Evolutionary conservation across 2,888 invertebrate species (phyloP).

Genomic region (Agriopis leucophaearia): DNA sequence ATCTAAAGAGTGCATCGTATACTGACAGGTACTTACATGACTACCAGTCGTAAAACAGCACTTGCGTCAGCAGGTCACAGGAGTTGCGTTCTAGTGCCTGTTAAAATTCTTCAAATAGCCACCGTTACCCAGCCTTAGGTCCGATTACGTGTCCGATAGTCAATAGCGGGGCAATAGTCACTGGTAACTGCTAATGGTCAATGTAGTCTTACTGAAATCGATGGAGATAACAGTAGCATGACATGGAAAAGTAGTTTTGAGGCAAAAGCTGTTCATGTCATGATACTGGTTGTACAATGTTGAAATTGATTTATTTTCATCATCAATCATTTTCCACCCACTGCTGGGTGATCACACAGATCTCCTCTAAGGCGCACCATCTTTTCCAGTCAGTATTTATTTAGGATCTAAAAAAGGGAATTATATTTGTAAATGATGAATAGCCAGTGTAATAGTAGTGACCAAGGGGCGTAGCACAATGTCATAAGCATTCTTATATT

Average conservation of each 20-base stretch:
- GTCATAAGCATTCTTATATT: no score
- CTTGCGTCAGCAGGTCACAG: constrained; percentile 40
- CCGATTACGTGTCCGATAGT: constrained; percentile 33
- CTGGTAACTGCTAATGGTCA: constrained; percentile 19
- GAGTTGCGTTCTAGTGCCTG: constrained; percentile 39
- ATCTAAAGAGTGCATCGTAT: not conserved
- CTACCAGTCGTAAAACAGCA: constrained; percentile 31
- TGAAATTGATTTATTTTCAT: no score
- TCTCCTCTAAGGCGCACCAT: no score
- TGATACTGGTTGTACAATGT: not conserved
- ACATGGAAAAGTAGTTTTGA: constrained; percentile 4
- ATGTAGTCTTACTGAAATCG: constrained; percentile 18
- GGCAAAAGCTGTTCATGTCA: not conserved
- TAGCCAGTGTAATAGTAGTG: no score
- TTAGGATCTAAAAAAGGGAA: no score
- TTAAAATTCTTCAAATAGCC: constrained; percentile 53
- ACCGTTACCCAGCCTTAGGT: constrained; percentile 37
- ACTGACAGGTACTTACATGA: not conserved
- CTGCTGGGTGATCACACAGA: no score
- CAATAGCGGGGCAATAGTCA: constrained; percentile 27
- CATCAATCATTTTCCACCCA: no score
- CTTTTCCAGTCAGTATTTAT: no score
- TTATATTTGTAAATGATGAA: no score
- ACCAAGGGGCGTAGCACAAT: no score
- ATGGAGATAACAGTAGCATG: constrained; percentile 14